Base-by-base conservation (phyloP, 2,113 vertebrate species). In the Nothocercus nigrocapillus region DNA sequence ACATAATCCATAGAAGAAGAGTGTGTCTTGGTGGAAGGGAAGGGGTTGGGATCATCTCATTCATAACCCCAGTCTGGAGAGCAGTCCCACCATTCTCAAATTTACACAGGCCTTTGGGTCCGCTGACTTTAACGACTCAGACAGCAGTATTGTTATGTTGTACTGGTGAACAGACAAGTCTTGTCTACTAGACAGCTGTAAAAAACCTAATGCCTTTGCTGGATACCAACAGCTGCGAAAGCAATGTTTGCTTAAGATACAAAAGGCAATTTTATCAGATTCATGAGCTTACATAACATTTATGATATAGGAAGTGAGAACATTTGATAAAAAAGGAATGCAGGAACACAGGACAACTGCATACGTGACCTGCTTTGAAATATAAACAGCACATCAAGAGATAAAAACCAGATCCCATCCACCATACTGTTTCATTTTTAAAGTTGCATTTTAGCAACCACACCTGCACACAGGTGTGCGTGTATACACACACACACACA, bases 401-500 rank as follows among this genome's bases (percentile, higher is more conserved):
- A 63, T 38, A 14, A 63, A 62, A 36, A 40, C 34, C 34, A n/a
- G 1, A 5, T 24, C 18, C 16, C 19, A 9, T 4, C 66, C 67
- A 40, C 44, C 63, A 2, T 0, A 59, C 22, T 28, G 18, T 40
- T 86, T 69, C 5, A 58, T 44, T 28, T 63, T 30, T 38, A 24
- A 30, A 68, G 32, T 22, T 44, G 45, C 24, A 45, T 19, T 42
- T 49, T 24, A 74, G 47, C 68, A 27, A 49, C 21, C 49, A 49
- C 21, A 49, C 6, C 49, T 11, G 6, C 21, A 24, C 21, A 21
- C 21, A 24, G 49, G 21, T 49, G 47, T 47, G 17, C 18, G 19
- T 0, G 20, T 0, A 56, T 15, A 30, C 28, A 42, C 40, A 24
- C 0, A 56, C 27, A 30, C 53, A 42, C 40, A 20, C 21, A 27